Percentiles rank a stretch among this genome's conserved stretches.
Conservation (phyloP, 2,113 vertebrate species). For the Barnardius zonarius region DNA sequence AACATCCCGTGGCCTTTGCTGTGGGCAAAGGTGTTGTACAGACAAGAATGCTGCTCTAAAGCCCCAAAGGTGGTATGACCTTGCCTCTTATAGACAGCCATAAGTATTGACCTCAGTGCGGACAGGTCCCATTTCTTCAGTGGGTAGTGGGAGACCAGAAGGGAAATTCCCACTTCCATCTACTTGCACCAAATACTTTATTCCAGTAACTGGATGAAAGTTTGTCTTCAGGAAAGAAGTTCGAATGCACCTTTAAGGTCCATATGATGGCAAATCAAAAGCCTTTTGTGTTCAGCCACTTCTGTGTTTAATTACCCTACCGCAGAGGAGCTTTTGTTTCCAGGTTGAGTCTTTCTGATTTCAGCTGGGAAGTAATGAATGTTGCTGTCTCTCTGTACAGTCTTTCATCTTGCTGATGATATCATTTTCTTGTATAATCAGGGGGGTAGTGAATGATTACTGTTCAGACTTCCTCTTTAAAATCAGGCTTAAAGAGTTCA, state of each 20-base stretch:
- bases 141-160: not conserved
- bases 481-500: not conserved
- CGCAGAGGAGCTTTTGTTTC: conserved; percentile 28
- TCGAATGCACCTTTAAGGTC: not conserved
- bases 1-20: not conserved
- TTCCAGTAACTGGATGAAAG: not conserved
- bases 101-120: not conserved
- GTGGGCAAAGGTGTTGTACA: not conserved
- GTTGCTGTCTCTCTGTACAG: not conserved
- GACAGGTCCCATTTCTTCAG: not conserved
- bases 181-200: not conserved
- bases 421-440: not conserved
- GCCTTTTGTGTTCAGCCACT: not conserved
- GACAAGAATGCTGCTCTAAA: not conserved
- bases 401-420: conserved; percentile 16
- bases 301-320: conserved; percentile 28
- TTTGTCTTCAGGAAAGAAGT: not conserved
- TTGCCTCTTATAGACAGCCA: not conserved
- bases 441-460: not conserved
- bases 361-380: not conserved
- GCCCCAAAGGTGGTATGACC: not conserved
- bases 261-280: not conserved
- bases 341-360: conserved; percentile 9
- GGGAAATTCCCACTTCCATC: not conserved
- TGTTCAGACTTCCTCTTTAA: not conserved